These are phyloP conservation scores for Diachasmimorpha longicaudata DNA, from an alignment of 1,140 invertebrate genomes.

Conservation along the genomic window DNA sequence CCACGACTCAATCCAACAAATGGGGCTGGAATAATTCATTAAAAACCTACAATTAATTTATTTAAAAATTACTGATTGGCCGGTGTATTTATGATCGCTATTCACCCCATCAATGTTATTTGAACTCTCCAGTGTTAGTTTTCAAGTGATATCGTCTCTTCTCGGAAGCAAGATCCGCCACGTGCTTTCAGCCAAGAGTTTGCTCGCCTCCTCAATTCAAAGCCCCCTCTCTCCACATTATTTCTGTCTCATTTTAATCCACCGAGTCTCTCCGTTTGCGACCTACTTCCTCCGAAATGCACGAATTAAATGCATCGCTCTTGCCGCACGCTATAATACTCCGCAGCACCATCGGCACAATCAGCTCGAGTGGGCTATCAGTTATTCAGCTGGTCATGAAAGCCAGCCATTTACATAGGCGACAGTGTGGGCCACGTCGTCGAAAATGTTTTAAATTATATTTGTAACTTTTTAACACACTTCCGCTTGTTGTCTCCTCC, in stretches of 20 bases:
- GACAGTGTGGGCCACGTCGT: constrained; percentile 19
- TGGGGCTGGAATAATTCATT: too few relatives aligned
- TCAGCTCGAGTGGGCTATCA: constrained; percentile 30
- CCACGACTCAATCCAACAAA: too few relatives aligned
- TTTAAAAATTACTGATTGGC: too few relatives aligned
- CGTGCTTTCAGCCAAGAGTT: not conserved
- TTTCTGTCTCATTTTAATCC: constrained; percentile 11
- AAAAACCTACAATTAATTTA: too few relatives aligned
- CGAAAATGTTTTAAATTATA: constrained; percentile 25
- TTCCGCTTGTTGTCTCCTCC: not conserved
- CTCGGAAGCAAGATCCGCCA: not conserved
- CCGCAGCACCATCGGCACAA: constrained; percentile 21
- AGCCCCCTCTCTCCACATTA: not conserved
- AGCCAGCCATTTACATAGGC: constrained; percentile 28
- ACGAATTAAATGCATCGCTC: constrained; percentile 31
- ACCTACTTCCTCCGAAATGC: constrained; percentile 28
- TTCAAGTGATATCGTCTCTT: not conserved
- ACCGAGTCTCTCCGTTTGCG: constrained; percentile 3
- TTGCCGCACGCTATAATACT: constrained; percentile 12
- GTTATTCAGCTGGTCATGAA: constrained; percentile 33
- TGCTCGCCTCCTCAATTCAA: constrained; percentile 4
- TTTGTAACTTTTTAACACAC: constrained; percentile 16
- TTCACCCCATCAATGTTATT: not conserved
- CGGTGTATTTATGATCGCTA: too few relatives aligned
- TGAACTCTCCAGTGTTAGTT: not conserved